Evolutionary conservation across 2,888 invertebrate genomes (phyloP), one percentile per base, ranked within the genome.

Genomic region (Caenorhabditis sp.): DNA sequence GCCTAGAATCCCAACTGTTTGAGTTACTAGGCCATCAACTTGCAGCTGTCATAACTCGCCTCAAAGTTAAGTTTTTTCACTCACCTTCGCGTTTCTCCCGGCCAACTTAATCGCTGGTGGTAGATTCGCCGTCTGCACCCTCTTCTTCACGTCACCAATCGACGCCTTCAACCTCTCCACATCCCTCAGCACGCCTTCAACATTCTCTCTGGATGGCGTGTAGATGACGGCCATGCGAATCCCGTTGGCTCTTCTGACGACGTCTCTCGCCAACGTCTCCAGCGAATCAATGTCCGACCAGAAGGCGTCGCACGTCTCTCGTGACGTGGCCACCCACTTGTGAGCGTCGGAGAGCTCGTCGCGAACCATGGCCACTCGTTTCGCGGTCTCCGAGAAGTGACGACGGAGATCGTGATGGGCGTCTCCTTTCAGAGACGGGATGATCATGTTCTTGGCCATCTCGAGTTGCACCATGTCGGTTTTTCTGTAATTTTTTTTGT

Each of bases 201-300:
- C 69, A 22, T 73, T 80, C 56, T 82, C 85, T n/a, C 77, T 44
- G 7, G 91, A 90, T 0, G 92, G 91, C 0, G 90, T 89, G 31
- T 92, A 92, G 28, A 86, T 86, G 16, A 90, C 88, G 19, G 92
- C 91, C 72, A 92, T 91, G 31, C 92, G 86, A 7, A 92, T 86
- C 10, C 86, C 87, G 73, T 88, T 88, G 5, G 79, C 80, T 19
- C 84, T 31, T 59, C 83, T 59, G 3, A 70, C 61, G 2, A 92
- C 92, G 10, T 89, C 87, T 1, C 81, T 85, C 38, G 92, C 86
- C 91, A 92, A 92, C 5, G 77, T 69, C 61, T 89, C 88, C 68
- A 93, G 85, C 56, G 90, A 89, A 10, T 91, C 91, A 5, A 92
- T 80, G 56, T 91, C 90, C 1, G 86, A 85, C 84, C 90, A 89